Evolutionary conservation across 64 coral and sea anemone species (phyloP).

Genomic region (Astreopora myriophthalma): DNA sequence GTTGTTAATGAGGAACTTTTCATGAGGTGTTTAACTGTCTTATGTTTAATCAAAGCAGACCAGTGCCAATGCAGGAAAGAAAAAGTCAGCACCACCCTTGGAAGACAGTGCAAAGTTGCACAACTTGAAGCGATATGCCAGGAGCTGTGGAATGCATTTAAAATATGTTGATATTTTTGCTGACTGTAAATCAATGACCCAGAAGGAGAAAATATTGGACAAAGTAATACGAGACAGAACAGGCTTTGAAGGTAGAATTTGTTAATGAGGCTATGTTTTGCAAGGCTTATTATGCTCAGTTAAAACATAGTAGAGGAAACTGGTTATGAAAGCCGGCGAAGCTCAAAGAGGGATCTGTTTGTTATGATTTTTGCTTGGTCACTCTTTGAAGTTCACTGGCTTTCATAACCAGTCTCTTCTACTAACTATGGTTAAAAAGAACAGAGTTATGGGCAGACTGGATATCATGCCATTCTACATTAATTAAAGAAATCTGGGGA

Average conservation of each 20-base stretch:
- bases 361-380: too few species aligned
- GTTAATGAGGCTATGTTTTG: background rate
- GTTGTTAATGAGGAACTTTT: too few species aligned
- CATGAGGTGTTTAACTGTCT: background rate
- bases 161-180: slow-evolving; percentile 89
- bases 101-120: slow-evolving; percentile 88
- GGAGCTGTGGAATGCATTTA: slow-evolving; percentile 78
- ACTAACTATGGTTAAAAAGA: too few species aligned
- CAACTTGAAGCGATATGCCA: slow-evolving; percentile 80
- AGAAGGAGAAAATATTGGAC: slow-evolving; percentile 86
- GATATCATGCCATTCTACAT: too few species aligned
- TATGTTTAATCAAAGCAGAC: background rate
- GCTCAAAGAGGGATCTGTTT: too few species aligned
- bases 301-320: too few species aligned
- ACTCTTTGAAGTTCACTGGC: too few species aligned
- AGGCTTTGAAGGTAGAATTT: slow-evolving; percentile 86
- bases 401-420: too few species aligned
- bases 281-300: too few species aligned
- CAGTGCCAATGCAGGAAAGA: background rate
- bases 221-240: slow-evolving; percentile 65
- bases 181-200: slow-evolving; percentile 79
- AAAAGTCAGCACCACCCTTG: slow-evolving; percentile 5
- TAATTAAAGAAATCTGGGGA: too few species aligned
- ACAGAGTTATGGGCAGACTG: too few species aligned
- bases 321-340: too few species aligned